Conservation (phyloP, 2,113 vertebrate genomes). For the Scytalopus superciliaris region DNA sequence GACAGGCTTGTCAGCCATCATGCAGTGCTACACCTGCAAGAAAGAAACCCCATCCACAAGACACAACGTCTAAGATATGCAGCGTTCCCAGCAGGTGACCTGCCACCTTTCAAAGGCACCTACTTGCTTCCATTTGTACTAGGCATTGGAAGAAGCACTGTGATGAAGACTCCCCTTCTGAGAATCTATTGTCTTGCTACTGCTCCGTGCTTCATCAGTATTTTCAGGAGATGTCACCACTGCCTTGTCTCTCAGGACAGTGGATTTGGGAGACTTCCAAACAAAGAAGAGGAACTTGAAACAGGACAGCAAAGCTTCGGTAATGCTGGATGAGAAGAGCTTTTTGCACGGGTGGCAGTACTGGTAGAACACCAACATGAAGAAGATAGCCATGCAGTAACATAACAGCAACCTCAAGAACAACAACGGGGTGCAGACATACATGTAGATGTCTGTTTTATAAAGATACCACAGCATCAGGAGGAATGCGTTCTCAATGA, state of each 20-base stretch:
- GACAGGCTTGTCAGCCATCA: neutral
- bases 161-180: slow-evolving; percentile 69
- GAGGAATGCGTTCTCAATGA: slow-evolving; percentile 90
- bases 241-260: slow-evolving; percentile 45
- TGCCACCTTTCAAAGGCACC: slow-evolving; percentile 24
- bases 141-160: slow-evolving; percentile 71
- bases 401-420: slow-evolving; percentile 86
- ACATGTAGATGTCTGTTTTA: slow-evolving; percentile 87
- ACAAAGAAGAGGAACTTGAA: slow-evolving; percentile 77
- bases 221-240: slow-evolving; percentile 49
- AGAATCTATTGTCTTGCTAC: slow-evolving; percentile 63
- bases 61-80: neutral
- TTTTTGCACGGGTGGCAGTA: slow-evolving; percentile 94
- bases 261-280: slow-evolving; percentile 38
- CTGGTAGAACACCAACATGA: slow-evolving; percentile 97
- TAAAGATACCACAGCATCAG: slow-evolving; percentile 89
- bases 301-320: slow-evolving; percentile 79
- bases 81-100: neutral
- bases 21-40: neutral
- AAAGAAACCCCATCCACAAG: neutral
- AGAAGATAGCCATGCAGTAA: slow-evolving; percentile 86
- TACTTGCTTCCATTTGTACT: slow-evolving; percentile 19
- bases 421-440: slow-evolving; percentile 84
- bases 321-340: slow-evolving; percentile 88
- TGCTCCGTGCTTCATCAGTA: slow-evolving; percentile 21